These are phyloP conservation scores for Prorops nasuta DNA, from an alignment of 1,140 invertebrate species.

Conservation along the genomic window DNA sequence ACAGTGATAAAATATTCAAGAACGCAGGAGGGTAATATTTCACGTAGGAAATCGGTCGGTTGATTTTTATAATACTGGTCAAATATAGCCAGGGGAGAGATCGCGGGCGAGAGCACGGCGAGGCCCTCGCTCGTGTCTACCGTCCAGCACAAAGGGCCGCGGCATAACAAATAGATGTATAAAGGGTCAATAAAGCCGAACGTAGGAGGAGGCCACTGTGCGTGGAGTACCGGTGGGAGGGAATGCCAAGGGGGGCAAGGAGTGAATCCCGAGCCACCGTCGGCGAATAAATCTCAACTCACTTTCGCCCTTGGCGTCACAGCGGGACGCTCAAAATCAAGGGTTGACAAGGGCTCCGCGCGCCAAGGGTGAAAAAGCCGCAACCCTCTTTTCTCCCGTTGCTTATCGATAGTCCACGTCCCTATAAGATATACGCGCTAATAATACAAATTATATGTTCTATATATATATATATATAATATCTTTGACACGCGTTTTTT, in stretches of 20 bases:
- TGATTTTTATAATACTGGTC: slow-evolving; percentile 61
- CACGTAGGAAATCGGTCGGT: slow-evolving; percentile 58
- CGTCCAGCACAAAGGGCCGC: slow-evolving; percentile 52
- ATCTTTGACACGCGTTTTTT: too few species aligned
- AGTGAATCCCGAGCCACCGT: slow-evolving; percentile 43
- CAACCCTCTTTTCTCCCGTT: background rate
- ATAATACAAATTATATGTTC: too few species aligned
- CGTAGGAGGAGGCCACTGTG: slow-evolving; percentile 34
- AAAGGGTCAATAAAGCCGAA: slow-evolving; percentile 57
- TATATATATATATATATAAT: too few species aligned
- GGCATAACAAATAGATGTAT: slow-evolving; percentile 59
- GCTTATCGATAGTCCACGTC: slow-evolving; percentile 3
- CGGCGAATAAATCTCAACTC: slow-evolving; percentile 51
- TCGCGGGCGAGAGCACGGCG: background rate
- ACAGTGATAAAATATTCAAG: slow-evolving; percentile 58
- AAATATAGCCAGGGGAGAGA: slow-evolving; percentile 56
- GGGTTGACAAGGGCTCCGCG: slow-evolving; percentile 32
- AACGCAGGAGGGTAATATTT: slow-evolving; percentile 53
- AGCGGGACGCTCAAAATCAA: slow-evolving; percentile 42
- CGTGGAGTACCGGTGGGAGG: slow-evolving; percentile 5
- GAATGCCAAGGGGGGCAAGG: slow-evolving; percentile 15
- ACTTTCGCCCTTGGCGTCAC: slow-evolving; percentile 40
- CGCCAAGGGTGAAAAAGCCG: background rate
- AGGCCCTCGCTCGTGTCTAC: slow-evolving; percentile 31
- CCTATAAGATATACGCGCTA: too few species aligned